Evolutionary conservation across 2,888 invertebrate species (phyloP).

Genomic region (Polymixis flavicincta): DNA sequence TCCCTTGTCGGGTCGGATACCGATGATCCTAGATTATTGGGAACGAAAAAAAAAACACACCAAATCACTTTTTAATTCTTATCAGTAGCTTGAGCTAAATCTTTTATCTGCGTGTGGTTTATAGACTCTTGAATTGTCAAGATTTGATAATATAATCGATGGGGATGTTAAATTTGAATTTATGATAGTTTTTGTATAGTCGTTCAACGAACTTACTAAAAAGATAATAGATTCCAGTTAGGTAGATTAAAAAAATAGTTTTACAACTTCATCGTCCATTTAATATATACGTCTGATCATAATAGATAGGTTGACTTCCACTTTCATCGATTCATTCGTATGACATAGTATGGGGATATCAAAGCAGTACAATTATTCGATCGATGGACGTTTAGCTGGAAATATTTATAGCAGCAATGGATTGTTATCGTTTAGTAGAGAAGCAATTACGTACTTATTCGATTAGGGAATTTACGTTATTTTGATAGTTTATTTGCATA

Average conservation of each 20-base stretch:
- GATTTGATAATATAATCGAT: conserved; percentile 13
- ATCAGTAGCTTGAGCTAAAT: conserved; percentile 22
- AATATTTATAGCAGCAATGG: conserved; percentile 11
- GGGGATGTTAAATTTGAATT: background rate
- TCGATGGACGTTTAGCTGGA: conserved; percentile 37
- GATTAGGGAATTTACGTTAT: background rate
- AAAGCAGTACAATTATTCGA: conserved; percentile 27
- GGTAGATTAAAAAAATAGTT: background rate
- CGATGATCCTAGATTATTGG: conserved; percentile 48
- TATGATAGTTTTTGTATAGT: background rate
- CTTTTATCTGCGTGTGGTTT: conserved; percentile 36
- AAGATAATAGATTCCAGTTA: background rate
- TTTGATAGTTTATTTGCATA: background rate
- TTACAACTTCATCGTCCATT: background rate
- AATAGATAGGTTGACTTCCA: conserved; percentile 6
- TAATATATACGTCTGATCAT: background rate
- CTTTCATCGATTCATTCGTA: conserved; percentile 35
- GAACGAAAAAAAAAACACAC: conserved; percentile 9
- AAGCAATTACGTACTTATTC: background rate
- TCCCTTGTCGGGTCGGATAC: conserved; percentile 29
- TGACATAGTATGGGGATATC: conserved; percentile 33
- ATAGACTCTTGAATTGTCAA: conserved; percentile 21
- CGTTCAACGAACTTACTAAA: background rate
- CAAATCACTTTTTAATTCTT: conserved; percentile 49
- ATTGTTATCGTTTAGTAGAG: conserved; percentile 7